Conservation (phyloP, 2,797 vertebrate genomes). For the Columba guinea region DNA sequence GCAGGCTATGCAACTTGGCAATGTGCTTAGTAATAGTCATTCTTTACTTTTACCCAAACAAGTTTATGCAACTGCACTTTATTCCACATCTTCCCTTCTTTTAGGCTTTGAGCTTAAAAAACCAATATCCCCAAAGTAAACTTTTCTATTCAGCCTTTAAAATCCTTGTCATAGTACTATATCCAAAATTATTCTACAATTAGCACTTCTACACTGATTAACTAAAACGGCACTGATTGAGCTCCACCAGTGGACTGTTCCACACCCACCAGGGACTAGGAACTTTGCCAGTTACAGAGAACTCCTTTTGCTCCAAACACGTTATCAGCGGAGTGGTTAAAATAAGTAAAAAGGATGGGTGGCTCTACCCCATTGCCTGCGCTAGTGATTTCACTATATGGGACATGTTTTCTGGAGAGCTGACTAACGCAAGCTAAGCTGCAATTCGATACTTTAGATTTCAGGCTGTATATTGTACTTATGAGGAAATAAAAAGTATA, state of each 20-base stretch:
- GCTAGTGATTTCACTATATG: not conserved
- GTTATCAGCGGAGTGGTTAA: accelerated
- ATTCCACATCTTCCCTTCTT: not conserved
- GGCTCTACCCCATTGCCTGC: not conserved
- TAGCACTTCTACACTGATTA: not conserved
- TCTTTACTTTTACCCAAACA: not conserved
- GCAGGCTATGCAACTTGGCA: not conserved
- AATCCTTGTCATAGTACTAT: not conserved
- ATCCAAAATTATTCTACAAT: not conserved
- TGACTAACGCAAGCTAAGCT: not conserved
- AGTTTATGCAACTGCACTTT: not conserved
- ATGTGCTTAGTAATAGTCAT: not conserved
- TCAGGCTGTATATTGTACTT: not conserved
- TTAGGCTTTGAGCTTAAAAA: not conserved
- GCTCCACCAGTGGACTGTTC: not conserved
- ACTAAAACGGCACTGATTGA: not conserved
- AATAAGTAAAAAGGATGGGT: not conserved
- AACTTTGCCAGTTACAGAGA: not conserved
- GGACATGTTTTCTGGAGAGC: not conserved
- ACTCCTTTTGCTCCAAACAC: not conserved
- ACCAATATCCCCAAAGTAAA: not conserved
- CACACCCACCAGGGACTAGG: not conserved
- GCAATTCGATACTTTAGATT: not conserved
- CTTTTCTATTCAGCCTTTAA: not conserved
- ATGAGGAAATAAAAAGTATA: not conserved